Evolutionary conservation across 2,797 vertebrate genomes (phyloP), one percentile per base, ranked within the genome.

Genomic region (Sarcoramphus papa): DNA sequence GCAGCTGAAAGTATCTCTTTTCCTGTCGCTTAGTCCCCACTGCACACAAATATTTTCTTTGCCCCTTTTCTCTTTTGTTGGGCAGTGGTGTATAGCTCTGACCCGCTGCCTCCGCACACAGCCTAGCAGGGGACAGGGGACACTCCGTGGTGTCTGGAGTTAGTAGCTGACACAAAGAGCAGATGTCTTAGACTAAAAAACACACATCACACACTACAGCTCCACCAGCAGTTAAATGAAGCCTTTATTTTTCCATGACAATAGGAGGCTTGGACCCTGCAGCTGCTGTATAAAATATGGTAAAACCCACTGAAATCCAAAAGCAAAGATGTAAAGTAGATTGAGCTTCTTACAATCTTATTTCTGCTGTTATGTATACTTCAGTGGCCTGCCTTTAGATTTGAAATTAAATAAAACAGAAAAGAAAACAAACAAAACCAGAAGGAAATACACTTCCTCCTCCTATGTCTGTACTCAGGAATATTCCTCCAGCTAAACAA

Each of bases 151-250:
- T 94, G 97, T 98, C 98, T 98, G 97, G 94, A 97, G 95, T 95
- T 97, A 94, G 97, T 96, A 96, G 95, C 81, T 98, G 98, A 98
- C 98, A 98, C 96, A 98, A 98, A 98, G 94, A 98, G 98, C 97
- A 98, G 98, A 98, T 98, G 98, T 98, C 97, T 98, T 98, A 98
- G 96, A 97, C 98, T 99, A 98, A 98, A 98, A 99, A 98, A 98
- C 65, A 81, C 81, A 95, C 97, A 97, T 96, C 96, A 96, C 95
- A 95, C 74, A 64, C 88, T 97, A 93, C 89, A 96, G 96, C 82
- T 96, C 89, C 93, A 97, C 96, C 92, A 97, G 89, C 94, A 97
- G 91, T 96, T 96, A 96, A 97, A 98, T 96, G 88, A 97, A 59
- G 65, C 91, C 90, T 97, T 94, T 94, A 76, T 95, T 95, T 97